phyloP scores from a whole-genome alignment of 1,140 invertebrate species.

The Dermatophagoides farinae region DNA sequence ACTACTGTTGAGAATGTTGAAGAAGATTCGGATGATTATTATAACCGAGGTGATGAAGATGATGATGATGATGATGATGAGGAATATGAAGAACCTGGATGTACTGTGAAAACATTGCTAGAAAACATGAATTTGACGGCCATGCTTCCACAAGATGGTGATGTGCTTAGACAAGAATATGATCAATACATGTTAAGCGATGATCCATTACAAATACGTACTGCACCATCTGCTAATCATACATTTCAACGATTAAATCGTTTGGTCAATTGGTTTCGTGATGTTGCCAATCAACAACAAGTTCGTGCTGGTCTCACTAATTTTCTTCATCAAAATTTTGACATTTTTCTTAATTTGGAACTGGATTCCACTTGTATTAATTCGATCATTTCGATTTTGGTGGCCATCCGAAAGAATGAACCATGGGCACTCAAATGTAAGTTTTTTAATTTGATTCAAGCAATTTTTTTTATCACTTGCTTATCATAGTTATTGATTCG shows the following conservation, averaged over 20 bases:
- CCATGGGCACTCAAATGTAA: background rate
- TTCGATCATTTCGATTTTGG: background rate
- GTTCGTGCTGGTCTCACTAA: background rate
- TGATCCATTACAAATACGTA: background rate
- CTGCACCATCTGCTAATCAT: background rate
- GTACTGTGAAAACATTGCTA: background rate
- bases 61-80: background rate
- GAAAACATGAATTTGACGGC: background rate
- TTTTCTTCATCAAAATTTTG: slow-evolving; percentile 2
- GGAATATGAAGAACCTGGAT: background rate
- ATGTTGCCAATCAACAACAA: background rate
- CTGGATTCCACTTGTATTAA: background rate
- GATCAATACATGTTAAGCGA: background rate
- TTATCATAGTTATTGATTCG: slow-evolving; percentile 1
- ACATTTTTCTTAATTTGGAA: background rate
- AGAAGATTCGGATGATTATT: background rate
- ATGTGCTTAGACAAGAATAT: background rate
- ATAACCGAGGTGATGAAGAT: background rate
- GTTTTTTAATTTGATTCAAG: too few relatives aligned
- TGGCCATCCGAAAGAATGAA: background rate
- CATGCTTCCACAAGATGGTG: background rate
- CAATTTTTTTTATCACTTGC: too few relatives aligned
- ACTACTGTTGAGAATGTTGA: background rate
- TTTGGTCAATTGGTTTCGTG: background rate
- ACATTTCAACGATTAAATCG: background rate